Conservation (phyloP, 2,888 invertebrate species). For the Phortica magna region DNA sequence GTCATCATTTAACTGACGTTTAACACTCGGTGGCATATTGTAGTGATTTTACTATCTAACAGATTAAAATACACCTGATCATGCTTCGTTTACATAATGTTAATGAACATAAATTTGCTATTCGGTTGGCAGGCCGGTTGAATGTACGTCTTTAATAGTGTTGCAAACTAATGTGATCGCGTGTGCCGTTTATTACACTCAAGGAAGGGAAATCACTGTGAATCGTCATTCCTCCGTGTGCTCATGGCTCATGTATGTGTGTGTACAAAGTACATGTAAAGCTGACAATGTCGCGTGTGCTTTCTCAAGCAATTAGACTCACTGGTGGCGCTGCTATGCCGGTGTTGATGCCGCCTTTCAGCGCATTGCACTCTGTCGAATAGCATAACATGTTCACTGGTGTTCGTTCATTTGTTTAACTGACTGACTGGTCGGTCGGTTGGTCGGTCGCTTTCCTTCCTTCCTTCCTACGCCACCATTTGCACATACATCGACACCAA, state of each 20-base stretch:
- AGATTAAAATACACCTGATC: too few species aligned
- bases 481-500: slow-evolving; percentile 39
- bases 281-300: slow-evolving; percentile 8
- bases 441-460: neutral
- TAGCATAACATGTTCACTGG: neutral
- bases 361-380: slow-evolving; percentile 17
- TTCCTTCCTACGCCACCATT: slow-evolving; percentile 20
- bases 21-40: too few species aligned
- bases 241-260: neutral
- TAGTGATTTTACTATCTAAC: too few species aligned
- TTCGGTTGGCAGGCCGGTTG: neutral
- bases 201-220: neutral
- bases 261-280: too few species aligned
- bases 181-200: neutral
- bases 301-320: slow-evolving; percentile 9
- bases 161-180: slow-evolving; percentile 9
- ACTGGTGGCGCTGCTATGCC: neutral
- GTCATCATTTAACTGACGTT: too few species aligned
- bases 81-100: too few species aligned
- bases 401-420: neutral
- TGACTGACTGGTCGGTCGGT: too few species aligned
- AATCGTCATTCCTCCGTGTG: neutral
- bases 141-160: neutral
- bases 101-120: too few species aligned
- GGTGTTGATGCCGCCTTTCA: neutral